A percentile compares a stretch with the other conserved stretches of the same genome.
These are phyloP conservation scores for Cottus gobio DNA, from an alignment of 2,113 vertebrate genomes.

Conservation along the genomic window DNA sequence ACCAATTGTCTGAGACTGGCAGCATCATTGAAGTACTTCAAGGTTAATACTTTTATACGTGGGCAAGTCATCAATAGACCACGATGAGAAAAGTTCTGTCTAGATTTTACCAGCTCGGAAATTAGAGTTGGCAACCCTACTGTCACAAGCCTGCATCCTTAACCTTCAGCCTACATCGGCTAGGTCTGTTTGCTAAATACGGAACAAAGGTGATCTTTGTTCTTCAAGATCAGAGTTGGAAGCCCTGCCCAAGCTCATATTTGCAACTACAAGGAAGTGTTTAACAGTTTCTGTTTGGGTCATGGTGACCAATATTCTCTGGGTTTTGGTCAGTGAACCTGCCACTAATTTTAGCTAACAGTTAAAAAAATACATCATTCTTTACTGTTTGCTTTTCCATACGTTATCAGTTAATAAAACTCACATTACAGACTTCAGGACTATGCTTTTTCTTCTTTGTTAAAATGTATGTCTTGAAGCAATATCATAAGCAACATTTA, in stretches of 20 bases:
- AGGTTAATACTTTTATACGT: neutral
- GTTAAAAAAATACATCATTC: neutral
- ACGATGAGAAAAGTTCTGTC: neutral
- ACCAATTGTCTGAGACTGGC: too few species aligned
- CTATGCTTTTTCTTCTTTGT: neutral
- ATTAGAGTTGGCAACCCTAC: neutral
- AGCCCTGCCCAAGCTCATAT: slow-evolving; percentile 18
- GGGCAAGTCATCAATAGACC: neutral
- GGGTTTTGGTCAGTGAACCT: slow-evolving; percentile 9
- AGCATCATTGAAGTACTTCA: neutral
- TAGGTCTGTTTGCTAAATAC: slow-evolving; percentile 16
- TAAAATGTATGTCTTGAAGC: neutral
- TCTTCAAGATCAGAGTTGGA: slow-evolving; percentile 4
- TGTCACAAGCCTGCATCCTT: slow-evolving; percentile 47
- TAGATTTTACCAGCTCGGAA: neutral
- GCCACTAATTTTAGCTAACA: neutral
- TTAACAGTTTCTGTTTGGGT: slow-evolving; percentile 2
- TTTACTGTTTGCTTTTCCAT: neutral
- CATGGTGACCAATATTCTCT: neutral
- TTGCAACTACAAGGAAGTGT: slow-evolving; percentile 21
- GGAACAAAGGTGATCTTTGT: slow-evolving; percentile 62
- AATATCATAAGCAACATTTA: neutral
- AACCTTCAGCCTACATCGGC: slow-evolving; percentile 37
- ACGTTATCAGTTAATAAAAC: neutral
- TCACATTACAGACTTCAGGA: neutral